Evolutionary conservation across 2,797 vertebrate genomes (phyloP).

Genomic region (Eutrigla gurnardus): DNA sequence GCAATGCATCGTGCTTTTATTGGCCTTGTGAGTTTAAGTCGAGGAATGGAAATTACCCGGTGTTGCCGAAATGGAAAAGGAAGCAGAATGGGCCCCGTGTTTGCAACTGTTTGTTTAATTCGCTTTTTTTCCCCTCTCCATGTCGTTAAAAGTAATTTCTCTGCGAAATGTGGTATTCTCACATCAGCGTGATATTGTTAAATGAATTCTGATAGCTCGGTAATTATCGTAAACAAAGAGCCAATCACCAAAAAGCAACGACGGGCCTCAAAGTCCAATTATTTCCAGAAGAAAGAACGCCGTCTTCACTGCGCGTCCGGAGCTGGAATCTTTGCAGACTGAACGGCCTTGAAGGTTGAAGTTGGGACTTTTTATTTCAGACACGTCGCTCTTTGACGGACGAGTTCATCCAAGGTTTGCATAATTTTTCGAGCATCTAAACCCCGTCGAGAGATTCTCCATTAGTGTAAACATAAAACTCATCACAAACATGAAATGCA

Average conservation of each 20-base stretch:
- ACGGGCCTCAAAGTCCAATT: constrained; percentile 44
- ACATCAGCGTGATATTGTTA: constrained; percentile 41
- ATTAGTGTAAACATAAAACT: constrained; percentile 39
- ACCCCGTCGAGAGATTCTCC: constrained; percentile 23
- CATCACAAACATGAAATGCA: constrained; percentile 16
- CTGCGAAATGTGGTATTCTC: constrained; percentile 34
- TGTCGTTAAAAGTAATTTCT: constrained; percentile 47
- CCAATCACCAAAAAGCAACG: constrained; percentile 40
- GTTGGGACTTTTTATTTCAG: constrained; percentile 31
- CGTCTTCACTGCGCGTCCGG: constrained; percentile 1
- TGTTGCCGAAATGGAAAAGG: constrained; percentile 29
- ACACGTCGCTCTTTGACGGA: constrained; percentile 33
- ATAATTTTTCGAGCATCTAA: constrained; percentile 26
- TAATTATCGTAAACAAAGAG: constrained; percentile 69
- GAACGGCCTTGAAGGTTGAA: constrained; percentile 12
- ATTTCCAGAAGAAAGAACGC: constrained; percentile 49
- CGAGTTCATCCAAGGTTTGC: constrained; percentile 37
- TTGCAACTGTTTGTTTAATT: constrained; percentile 43
- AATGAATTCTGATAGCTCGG: constrained; percentile 45
- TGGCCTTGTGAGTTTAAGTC: constrained; percentile 16
- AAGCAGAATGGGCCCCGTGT: constrained; percentile 28
- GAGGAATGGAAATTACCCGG: constrained; percentile 45
- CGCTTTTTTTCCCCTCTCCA: constrained; percentile 10
- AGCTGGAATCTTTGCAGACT: constrained; percentile 32
- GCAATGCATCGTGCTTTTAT: constrained; percentile 18